phyloP scores from a whole-genome alignment of 1,140 invertebrate genomes.

The Microplitis demolitor region DNA sequence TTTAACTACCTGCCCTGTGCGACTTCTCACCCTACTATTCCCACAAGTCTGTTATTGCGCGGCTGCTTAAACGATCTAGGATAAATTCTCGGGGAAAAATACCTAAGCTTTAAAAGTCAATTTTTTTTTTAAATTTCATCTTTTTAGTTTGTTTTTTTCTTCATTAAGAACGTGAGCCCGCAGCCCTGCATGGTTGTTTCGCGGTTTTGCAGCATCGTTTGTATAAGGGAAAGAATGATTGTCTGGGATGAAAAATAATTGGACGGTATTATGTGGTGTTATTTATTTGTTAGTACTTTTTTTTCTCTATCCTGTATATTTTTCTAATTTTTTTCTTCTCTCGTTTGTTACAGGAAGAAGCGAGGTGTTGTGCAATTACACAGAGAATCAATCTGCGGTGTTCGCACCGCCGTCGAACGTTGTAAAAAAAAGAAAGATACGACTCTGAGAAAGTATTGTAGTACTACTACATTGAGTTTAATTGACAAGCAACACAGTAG shows the following conservation, averaged over 20 bases:
- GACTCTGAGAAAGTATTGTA: conserved; percentile 30
- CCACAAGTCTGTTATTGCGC: conserved; percentile 28
- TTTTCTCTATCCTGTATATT: not conserved
- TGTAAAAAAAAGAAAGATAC: conserved; percentile 26
- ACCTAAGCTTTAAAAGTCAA: not conserved
- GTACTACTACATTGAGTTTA: conserved; percentile 45
- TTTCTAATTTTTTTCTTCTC: not conserved
- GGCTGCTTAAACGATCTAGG: conserved; percentile 29
- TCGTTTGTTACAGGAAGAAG: conserved; percentile 22
- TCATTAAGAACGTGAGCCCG: conserved; percentile 6
- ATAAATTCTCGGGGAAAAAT: conserved; percentile 31
- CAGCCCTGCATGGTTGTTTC: not conserved
- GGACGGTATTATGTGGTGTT: not conserved
- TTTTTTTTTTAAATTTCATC: too few species aligned
- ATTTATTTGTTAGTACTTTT: not conserved
- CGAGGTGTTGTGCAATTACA: not conserved
- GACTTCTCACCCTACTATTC: not conserved
- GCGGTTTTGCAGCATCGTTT: not conserved
- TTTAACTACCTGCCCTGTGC: not conserved
- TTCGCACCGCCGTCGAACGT: not conserved
- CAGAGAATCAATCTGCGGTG: not conserved
- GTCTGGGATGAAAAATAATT: not conserved
- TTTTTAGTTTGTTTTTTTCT: not conserved
- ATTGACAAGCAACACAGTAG: conserved; percentile 42
- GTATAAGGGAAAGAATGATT: not conserved